Evolutionary conservation across 2,113 vertebrate species (phyloP).

Genomic region (Mus musculus): GRCm39 chr14:72715501-72716000

Average conservation of each 20-base stretch:
- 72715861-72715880: background rate
- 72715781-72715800: background rate
- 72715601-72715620: background rate
- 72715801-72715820: conserved; percentile 27
- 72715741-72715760: too few relatives aligned
- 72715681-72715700: background rate
- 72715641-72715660: background rate
- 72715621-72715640: background rate
- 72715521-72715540: too few relatives aligned
- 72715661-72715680: background rate
- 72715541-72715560: too few relatives aligned
- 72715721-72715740: too few relatives aligned
- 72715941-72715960: background rate
- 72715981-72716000: background rate
- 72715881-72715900: background rate
- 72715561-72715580: too few relatives aligned
- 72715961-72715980: background rate
- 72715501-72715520: too few relatives aligned
- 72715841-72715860: background rate
- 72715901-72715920: background rate
- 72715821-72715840: background rate
- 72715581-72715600: too few relatives aligned
- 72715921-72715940: background rate
- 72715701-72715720: too few relatives aligned
- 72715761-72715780: background rate